phyloP scores from a whole-genome alignment of 2,797 vertebrate genomes.

The Crocidura indochinensis region DNA sequence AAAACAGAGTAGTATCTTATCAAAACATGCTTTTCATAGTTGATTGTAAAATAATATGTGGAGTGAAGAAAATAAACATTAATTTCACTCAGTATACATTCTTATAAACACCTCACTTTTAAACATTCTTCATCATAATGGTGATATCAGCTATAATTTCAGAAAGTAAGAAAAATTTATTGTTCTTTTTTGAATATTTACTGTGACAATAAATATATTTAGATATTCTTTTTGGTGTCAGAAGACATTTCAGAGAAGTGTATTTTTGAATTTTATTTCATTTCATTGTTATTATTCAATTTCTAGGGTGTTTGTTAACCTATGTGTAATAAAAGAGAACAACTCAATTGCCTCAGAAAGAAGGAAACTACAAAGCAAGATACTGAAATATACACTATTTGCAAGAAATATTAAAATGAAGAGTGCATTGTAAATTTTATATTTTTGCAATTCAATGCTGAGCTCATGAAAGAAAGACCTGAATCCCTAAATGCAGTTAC shows the following conservation, averaged over 20 bases:
- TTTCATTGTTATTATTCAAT: slow-evolving; percentile 34
- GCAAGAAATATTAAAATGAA: slow-evolving; percentile 22
- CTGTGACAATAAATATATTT: background rate
- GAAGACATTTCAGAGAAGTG: background rate
- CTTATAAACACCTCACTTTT: background rate
- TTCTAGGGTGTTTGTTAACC: background rate
- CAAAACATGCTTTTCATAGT: background rate
- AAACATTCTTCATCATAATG: background rate
- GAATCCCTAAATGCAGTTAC: background rate
- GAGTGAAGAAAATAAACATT: slow-evolving; percentile 42
- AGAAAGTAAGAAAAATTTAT: background rate
- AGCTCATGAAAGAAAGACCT: background rate
- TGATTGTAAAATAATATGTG: slow-evolving; percentile 1
- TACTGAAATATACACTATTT: background rate
- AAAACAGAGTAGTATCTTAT: background rate
- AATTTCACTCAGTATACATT: slow-evolving; percentile 19
- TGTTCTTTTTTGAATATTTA: background rate
- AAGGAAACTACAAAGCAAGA: slow-evolving; percentile 44
- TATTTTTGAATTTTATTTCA: slow-evolving; percentile 47
- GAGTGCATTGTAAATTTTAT: background rate
- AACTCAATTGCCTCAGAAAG: slow-evolving; percentile 1
- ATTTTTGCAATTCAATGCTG: background rate
- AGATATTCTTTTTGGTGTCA: slow-evolving; percentile 17
- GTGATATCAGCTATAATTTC: slow-evolving; percentile 7
- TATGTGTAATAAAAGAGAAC: background rate